Evolutionary conservation across 2,888 invertebrate species (phyloP), one percentile per base, ranked within the genome.

Genomic region (Rhagonycha lutea): DNA sequence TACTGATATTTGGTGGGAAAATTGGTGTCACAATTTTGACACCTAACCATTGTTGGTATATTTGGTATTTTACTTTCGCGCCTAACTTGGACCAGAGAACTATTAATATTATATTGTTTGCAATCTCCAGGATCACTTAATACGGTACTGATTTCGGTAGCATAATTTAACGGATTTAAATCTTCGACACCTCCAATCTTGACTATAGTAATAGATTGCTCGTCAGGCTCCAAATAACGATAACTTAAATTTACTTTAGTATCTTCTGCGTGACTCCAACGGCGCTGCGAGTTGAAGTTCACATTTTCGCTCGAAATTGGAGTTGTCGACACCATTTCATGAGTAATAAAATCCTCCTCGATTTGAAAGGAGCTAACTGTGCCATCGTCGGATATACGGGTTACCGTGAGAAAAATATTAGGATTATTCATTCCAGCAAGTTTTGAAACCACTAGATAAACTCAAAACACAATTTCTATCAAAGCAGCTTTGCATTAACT

Each of bases 1-100:
- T 87, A 88, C 76, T 88, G 88, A 79, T 88, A 88, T 78, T 88
- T 88, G 4, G 88, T 88, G 1, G 88, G 87, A 79, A 88, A 88
- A 80, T 87, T 86, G 0, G 86, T 87, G 78, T 88, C 88, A 79
- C 88, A 88, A 80, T 88, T 88, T 79, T 88, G 88, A 79, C 88
- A 88, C 63, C 85, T 82, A 63, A 87, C 87, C 85, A 87, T 86
- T 32, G 80, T 79, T 14, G 82, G 81, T 60, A 81, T 83, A 71
- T 83, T 82, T 7, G 81, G 82, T 23, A 82, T 81, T 78, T 82
- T 79, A n/a, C 79, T 79, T 69, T 82, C 82, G 2, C 81, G 72
- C 75, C 82, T 82, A 7, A 75, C 24, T 23, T 75, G 70, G 18
- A 47, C 23, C 11, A 29, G 8, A 14, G 61, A 32, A 14, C 18